These are phyloP conservation scores for Chrysodeixis includens DNA, from an alignment of 2,888 invertebrate genomes.

Conservation along the genomic window DNA sequence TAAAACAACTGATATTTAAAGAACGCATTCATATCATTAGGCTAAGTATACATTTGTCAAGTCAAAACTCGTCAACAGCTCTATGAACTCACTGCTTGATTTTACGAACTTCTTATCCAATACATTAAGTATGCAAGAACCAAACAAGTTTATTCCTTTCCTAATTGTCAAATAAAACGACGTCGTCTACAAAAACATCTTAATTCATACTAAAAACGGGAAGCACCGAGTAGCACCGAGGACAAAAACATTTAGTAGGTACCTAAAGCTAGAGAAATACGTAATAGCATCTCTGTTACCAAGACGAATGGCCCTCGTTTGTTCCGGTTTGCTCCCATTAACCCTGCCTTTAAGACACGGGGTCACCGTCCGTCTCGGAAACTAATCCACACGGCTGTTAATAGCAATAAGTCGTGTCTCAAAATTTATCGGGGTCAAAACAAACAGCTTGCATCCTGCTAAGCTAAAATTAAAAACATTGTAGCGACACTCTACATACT, in stretches of 20 bases:
- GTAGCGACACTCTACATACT: not conserved
- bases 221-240: constrained; percentile 30
- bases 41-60: not conserved
- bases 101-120: not conserved
- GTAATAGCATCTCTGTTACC: constrained; percentile 52
- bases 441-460: constrained; percentile 41
- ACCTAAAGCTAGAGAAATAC: constrained; percentile 44
- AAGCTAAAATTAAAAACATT: not conserved
- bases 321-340: constrained; percentile 82
- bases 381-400: constrained; percentile 69
- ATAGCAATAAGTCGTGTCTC: constrained; percentile 71
- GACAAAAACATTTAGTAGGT: constrained; percentile 53
- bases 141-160: constrained; percentile 15
- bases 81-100: not conserved
- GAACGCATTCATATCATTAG: no score
- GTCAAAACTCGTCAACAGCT: not conserved
- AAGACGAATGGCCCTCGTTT: constrained; percentile 78
- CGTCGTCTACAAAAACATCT: constrained; percentile 38
- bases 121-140: not conserved
- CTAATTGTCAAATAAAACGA: constrained; percentile 44
- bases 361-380: constrained; percentile 65
- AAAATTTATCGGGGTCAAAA: constrained; percentile 72
- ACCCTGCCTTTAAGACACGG: constrained; percentile 76
- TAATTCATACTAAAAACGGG: constrained; percentile 37
- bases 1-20: no score